Conservation (phyloP, 23 tunicate species). For the Trididemnum miniatum region DNA sequence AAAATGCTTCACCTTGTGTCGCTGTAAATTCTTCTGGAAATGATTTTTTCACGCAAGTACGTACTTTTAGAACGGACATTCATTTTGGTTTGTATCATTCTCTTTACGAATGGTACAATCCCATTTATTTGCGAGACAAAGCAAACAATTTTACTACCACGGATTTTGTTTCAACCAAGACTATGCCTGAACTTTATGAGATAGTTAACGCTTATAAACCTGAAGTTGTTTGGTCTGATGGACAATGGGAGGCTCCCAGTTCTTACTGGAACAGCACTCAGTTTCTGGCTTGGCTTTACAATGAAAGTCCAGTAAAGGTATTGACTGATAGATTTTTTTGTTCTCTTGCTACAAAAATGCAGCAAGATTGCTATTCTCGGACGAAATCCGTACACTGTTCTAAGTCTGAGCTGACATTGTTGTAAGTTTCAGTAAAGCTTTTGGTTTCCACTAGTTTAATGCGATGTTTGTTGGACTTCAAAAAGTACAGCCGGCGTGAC, state of each 20-base stretch:
- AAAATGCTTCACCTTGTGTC: too few relatives aligned
- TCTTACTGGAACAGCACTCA: constrained; percentile 66
- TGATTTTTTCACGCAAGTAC: too few relatives aligned
- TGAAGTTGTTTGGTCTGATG: constrained; percentile 80
- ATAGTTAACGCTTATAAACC: constrained; percentile 63
- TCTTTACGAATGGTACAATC: constrained; percentile 61
- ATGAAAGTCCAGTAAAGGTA: constrained; percentile 76
- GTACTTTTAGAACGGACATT: constrained; percentile 32
- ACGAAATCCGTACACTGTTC: too few relatives aligned
- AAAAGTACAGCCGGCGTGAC: too few relatives aligned
- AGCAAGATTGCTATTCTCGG: too few relatives aligned
- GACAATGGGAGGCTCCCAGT: constrained; percentile 69
- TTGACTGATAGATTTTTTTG: too few relatives aligned
- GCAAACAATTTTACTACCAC: constrained; percentile 9
- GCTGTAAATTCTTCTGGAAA: too few relatives aligned
- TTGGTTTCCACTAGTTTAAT: too few relatives aligned
- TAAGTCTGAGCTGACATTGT: too few relatives aligned
- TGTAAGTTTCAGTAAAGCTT: too few relatives aligned
- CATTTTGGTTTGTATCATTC: constrained; percentile 71
- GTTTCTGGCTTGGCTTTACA: constrained; percentile 71
- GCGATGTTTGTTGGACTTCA: too few relatives aligned
- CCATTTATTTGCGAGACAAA: constrained; percentile 36
- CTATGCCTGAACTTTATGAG: constrained; percentile 63
- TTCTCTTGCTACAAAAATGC: too few relatives aligned
- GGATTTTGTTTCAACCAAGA: constrained; percentile 19